Evolutionary conservation across 2,797 vertebrate genomes (phyloP).

Genomic region (Florisuga fusca): DNA sequence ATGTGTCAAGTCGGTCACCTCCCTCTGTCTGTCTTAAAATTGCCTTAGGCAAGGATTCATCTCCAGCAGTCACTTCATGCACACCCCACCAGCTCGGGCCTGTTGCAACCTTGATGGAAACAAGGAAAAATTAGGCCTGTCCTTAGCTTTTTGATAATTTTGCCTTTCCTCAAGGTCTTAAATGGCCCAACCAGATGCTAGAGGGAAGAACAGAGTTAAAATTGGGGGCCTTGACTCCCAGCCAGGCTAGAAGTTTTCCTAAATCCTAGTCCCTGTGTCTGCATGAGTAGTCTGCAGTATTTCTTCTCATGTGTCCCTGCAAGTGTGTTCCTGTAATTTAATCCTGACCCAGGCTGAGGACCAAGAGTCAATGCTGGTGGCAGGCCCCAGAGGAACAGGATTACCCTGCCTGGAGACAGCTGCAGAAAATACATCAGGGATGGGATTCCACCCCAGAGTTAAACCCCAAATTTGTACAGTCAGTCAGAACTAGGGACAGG

Average conservation of each 20-base stretch:
- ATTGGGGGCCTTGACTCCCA: not conserved
- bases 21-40: no score
- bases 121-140: not conserved
- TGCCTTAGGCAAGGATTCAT: not conserved
- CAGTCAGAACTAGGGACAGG: not conserved
- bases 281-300: not conserved
- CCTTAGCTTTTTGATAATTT: not conserved
- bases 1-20: not conserved
- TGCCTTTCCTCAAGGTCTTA: not conserved
- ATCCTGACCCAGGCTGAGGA: not conserved
- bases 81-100: not conserved
- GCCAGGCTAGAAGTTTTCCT: not conserved
- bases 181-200: not conserved
- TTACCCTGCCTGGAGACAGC: not conserved
- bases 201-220: not conserved
- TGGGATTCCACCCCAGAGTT: not conserved
- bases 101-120: not conserved
- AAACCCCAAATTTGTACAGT: not conserved
- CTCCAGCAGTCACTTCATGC: not conserved
- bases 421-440: not conserved
- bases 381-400: not conserved
- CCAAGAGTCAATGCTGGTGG: not conserved
- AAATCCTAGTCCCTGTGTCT: not conserved
- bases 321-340: slow-evolving; percentile 16
- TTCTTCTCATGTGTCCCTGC: slow-evolving; percentile 22